Evolutionary conservation across 2,888 invertebrate genomes (phyloP).

Genomic region (Drosophila cyrtoloma): DNA sequence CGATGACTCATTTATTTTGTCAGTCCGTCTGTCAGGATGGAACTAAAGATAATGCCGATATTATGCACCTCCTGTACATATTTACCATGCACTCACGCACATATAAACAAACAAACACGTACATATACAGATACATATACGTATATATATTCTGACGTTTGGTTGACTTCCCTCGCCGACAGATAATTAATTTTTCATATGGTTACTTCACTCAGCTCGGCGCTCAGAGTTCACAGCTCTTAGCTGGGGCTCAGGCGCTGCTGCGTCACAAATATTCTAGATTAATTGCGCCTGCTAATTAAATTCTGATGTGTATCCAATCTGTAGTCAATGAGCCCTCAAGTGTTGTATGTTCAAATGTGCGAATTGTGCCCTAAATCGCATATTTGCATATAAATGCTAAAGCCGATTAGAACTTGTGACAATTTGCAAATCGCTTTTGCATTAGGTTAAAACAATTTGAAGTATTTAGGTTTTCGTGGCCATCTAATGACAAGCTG

Average conservation of each 20-base stretch:
- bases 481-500: conserved; percentile 1
- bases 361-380: background rate
- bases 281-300: conserved; percentile 55
- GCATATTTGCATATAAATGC: conserved; percentile 4
- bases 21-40: background rate
- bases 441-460: background rate
- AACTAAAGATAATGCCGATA: background rate
- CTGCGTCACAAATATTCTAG: conserved; percentile 12
- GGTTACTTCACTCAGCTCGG: conserved; percentile 7
- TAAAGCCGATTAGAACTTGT: conserved; percentile 2
- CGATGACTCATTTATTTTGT: conserved; percentile 4
- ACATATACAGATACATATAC: background rate
- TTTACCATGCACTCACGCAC: background rate
- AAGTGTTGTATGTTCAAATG: conserved; percentile 3
- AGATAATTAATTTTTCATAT: conserved; percentile 56
- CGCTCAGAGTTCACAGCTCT: background rate
- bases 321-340: background rate
- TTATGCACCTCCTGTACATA: background rate
- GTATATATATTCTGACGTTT: conserved; percentile 1
- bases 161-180: conserved; percentile 25
- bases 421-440: conserved; percentile 18
- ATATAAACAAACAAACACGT: background rate
- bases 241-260: background rate
- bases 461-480: conserved; percentile 9
- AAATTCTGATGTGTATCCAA: conserved; percentile 39